Percentiles rank a stretch among this genome's conserved stretches.
phyloP scores from a whole-genome alignment of 23 tunicate genomes.

The Ciona savignyi region DNA sequence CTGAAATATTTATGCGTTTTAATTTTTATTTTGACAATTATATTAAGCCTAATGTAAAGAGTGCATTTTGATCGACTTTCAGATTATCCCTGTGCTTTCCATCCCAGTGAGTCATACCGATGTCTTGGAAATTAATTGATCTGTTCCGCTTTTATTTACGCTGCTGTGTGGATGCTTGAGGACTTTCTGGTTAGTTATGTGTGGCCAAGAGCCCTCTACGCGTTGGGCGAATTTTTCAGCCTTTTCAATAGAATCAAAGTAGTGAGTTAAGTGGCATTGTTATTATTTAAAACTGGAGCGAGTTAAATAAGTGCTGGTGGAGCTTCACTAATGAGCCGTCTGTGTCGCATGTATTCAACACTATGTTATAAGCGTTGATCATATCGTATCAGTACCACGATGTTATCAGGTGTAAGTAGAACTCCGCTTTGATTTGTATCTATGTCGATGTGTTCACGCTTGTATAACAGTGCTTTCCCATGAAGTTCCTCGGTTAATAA shows the following conservation, averaged over 20 bases:
- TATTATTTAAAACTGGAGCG: neutral
- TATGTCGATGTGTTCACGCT: too few relatives aligned
- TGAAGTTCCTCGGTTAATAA: too few relatives aligned
- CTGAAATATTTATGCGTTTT: neutral
- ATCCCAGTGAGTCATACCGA: neutral
- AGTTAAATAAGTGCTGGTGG: too few relatives aligned
- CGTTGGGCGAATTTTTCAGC: neutral
- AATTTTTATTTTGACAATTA: neutral
- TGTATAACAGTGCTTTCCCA: too few relatives aligned
- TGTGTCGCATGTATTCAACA: too few relatives aligned
- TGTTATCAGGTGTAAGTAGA: too few relatives aligned
- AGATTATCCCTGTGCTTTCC: neutral
- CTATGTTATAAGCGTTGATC: too few relatives aligned
- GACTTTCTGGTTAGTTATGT: neutral
- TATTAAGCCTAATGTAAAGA: neutral
- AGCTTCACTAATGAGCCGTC: too few relatives aligned
- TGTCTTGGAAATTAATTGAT: neutral
- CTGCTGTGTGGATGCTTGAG: neutral
- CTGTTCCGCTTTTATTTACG: neutral
- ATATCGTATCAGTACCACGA: too few relatives aligned
- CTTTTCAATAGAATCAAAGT: neutral
- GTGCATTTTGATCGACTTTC: neutral
- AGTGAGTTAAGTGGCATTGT: neutral
- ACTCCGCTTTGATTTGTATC: too few relatives aligned
- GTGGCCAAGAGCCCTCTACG: neutral